Percentiles rank a stretch among this genome's conserved stretches.
Evolutionary conservation across 2,888 invertebrate genomes (phyloP).

Genomic region (Erebia aethiops): DNA sequence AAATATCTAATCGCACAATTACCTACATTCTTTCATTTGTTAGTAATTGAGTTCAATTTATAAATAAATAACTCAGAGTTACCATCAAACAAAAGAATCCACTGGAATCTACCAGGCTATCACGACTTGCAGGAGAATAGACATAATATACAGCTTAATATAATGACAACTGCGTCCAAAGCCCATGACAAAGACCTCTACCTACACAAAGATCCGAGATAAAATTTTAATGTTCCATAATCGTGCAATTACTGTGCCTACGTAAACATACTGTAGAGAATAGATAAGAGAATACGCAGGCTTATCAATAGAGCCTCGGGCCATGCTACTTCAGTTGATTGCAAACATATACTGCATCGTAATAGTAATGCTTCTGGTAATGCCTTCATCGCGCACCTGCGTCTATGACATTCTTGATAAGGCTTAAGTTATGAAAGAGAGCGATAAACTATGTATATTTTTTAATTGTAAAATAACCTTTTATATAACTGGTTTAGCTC

Average conservation of each 20-base stretch:
- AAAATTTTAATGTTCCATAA: conserved; percentile 29
- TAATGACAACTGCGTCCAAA: not conserved
- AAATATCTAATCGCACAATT: too few relatives aligned
- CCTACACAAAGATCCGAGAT: conserved; percentile 26
- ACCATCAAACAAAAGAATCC: not conserved
- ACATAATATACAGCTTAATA: not conserved
- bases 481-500: too few relatives aligned
- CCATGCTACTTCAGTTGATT: conserved; percentile 63
- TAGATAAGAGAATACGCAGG: conserved; percentile 39
- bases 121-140: not conserved
- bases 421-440: conserved; percentile 12
- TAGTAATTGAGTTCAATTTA: too few relatives aligned
- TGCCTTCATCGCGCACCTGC: conserved; percentile 79
- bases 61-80: too few relatives aligned
- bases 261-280: conserved; percentile 33
- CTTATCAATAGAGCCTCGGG: conserved; percentile 70
- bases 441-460: not conserved
- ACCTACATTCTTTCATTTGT: too few relatives aligned
- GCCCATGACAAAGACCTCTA: conserved; percentile 20
- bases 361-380: conserved; percentile 76
- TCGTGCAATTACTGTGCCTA: conserved; percentile 36
- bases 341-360: conserved; percentile 57
- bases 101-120: not conserved
- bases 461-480: too few relatives aligned
- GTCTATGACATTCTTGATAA: conserved; percentile 52